Evolutionary conservation across 2,113 vertebrate genomes (phyloP), one percentile per base, ranked within the genome.

Genomic region (Nesogale talazaci): DNA sequence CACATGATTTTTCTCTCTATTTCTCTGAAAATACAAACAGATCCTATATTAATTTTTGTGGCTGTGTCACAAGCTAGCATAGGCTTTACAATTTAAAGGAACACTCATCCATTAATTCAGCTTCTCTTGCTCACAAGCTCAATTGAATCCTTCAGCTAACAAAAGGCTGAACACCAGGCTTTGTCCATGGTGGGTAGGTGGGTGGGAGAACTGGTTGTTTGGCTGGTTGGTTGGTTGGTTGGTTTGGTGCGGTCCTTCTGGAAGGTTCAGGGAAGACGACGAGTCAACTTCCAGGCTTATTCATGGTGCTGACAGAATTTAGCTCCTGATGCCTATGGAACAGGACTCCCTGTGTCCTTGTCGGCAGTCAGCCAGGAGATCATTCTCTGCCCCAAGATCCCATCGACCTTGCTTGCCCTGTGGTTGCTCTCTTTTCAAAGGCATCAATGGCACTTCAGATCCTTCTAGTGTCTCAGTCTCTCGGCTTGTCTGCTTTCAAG

Each of bases 401-500:
- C 40, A 59, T 29, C 83, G 6, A 2, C 27, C 4, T 80, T 88
- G 2, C 75, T 74, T 3, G 0, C 65, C 29, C 15, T 2, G 0
- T 17, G 46, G 7, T 9, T n/a, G n/a, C 59, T 2, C 2, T 46
- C 8, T 78, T 59, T 74, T 75, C 59, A 84, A 67, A 83, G 31
- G 38, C 80, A 40, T 15, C 10, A 77, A 9, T 0, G 22, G 19
- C 8, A 5, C 11, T 1, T 42, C 23, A 29, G 3, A 36, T 56
- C n/a, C 36, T 63, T 76, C 46, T 29, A 2, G 1, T 57, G 77
- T n/a, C 6, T 78, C 17, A 85, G 31, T 12, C 10, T 38, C 59
- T 72, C 29, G 78, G 52, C 31, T 46, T 94, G 17, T 70, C 84
- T 82, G 56, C 6, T 70, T 94, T 75, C 61, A 52, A 80, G 78